Evolutionary conservation across 2,888 invertebrate genomes (phyloP).

Genomic region (Lamproptera curius): DNA sequence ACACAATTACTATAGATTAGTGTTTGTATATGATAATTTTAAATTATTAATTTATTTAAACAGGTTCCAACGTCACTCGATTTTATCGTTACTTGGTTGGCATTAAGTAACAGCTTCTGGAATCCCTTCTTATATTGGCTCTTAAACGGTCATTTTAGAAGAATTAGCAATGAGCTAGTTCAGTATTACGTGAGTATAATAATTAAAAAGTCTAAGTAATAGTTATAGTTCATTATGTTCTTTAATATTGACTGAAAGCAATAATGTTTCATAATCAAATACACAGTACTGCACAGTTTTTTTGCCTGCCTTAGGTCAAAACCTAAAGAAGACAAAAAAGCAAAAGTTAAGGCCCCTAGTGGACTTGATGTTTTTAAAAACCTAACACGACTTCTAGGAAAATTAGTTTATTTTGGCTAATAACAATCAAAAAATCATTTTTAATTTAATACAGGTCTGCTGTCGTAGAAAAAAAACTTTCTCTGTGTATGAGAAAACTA

Average conservation of each 20-base stretch:
- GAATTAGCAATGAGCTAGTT: conserved; percentile 86
- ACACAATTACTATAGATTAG: not conserved
- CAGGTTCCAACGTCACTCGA: conserved; percentile 89
- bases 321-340: too few species aligned
- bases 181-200: conserved; percentile 83
- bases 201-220: conserved; percentile 2
- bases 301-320: too few species aligned
- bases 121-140: conserved; percentile 94
- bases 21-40: not conserved
- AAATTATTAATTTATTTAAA: conserved; percentile 17
- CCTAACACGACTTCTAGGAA: too few species aligned
- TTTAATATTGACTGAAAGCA: too few species aligned
- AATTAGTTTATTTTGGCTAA: too few species aligned
- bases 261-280: too few species aligned
- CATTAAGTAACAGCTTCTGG: conserved; percentile 93
- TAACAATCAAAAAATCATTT: too few species aligned
- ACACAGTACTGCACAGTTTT: too few species aligned
- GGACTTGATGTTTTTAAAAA: too few species aligned
- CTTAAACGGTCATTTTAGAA: conserved; percentile 89
- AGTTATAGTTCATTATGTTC: not conserved
- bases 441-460: conserved; percentile 53
- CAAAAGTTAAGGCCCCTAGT: too few species aligned
- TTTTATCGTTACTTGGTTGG: conserved; percentile 91
- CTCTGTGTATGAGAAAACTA: conserved; percentile 62
- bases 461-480: conserved; percentile 62